Percentiles rank a stretch among this genome's conserved stretches.
phyloP scores from a whole-genome alignment of 2,113 vertebrate genomes.

The Phalacrocorax carbo region DNA sequence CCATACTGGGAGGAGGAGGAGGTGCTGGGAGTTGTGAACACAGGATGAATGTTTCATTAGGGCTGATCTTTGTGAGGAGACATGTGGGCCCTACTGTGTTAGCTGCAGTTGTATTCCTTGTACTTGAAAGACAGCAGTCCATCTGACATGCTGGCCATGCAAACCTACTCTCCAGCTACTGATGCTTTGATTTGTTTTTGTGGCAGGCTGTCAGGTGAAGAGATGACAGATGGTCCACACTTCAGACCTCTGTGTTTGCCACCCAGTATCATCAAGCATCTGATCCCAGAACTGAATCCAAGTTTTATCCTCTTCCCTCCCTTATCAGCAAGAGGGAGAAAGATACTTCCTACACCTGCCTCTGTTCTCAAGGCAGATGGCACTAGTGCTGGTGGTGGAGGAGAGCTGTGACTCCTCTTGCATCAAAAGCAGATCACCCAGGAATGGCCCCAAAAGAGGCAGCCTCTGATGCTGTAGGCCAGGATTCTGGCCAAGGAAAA shows the following conservation, averaged over 20 bases:
- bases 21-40: not conserved
- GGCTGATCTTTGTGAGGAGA: not conserved
- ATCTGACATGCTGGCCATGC: not conserved
- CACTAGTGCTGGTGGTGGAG: not conserved
- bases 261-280: not conserved
- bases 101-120: not conserved
- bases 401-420: not conserved
- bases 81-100: not conserved
- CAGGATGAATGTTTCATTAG: not conserved
- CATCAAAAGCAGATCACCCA: not conserved
- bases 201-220: not conserved
- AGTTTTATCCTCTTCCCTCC: not conserved
- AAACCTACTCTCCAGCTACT: not conserved
- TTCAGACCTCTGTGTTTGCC: not conserved
- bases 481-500: not conserved
- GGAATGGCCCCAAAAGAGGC: not conserved
- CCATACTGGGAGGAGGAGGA: not conserved
- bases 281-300: not conserved
- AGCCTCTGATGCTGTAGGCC: not conserved
- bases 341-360: not conserved
- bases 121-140: not conserved
- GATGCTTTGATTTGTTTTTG: not conserved
- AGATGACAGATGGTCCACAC: constrained; percentile 12
- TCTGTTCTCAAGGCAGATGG: not conserved
- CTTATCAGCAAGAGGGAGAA: not conserved